A percentile compares a stretch with the other conserved stretches of the same genome.
Conservation (phyloP, 2,888 invertebrate species). For the Hirtodrosophila confusa region DNA sequence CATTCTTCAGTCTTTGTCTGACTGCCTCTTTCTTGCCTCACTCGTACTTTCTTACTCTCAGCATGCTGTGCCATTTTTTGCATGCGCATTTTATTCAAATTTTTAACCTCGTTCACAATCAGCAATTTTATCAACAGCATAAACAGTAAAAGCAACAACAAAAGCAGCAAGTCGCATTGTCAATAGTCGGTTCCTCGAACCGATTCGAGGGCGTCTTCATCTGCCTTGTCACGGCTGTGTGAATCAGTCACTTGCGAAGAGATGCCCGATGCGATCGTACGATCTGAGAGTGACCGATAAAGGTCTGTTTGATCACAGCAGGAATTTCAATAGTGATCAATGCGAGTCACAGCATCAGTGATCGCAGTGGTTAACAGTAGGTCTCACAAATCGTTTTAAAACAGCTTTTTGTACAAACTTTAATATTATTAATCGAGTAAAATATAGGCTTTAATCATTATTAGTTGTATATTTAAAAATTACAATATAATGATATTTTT, state of each 20-base stretch:
- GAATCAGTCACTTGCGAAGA: slow-evolving; percentile 29
- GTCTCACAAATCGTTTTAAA: too few species aligned
- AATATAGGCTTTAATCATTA: too few species aligned
- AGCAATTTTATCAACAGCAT: slow-evolving; percentile 38
- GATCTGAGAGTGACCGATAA: not conserved
- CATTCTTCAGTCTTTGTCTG: slow-evolving; percentile 4
- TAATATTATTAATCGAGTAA: too few species aligned
- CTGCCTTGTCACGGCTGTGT: slow-evolving; percentile 21
- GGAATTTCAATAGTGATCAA: too few species aligned
- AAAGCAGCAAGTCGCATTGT: slow-evolving; percentile 37
- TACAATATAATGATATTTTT: too few species aligned
- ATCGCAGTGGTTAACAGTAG: too few species aligned
- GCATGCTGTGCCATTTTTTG: slow-evolving; percentile 54
- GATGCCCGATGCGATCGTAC: slow-evolving; percentile 2
- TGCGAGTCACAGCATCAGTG: too few species aligned
- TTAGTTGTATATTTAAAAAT: too few species aligned
- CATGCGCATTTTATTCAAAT: slow-evolving; percentile 76
- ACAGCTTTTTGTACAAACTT: too few species aligned
- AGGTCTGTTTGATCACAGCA: not conserved
- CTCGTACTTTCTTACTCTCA: slow-evolving; percentile 9
- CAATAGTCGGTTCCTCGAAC: slow-evolving; percentile 44
- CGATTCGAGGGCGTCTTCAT: slow-evolving; percentile 35
- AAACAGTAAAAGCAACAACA: slow-evolving; percentile 12
- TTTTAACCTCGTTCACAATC: slow-evolving; percentile 72
- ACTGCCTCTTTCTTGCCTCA: not conserved